Conservation (phyloP, 2,888 invertebrate species). For the Incurvaria masculella region DNA sequence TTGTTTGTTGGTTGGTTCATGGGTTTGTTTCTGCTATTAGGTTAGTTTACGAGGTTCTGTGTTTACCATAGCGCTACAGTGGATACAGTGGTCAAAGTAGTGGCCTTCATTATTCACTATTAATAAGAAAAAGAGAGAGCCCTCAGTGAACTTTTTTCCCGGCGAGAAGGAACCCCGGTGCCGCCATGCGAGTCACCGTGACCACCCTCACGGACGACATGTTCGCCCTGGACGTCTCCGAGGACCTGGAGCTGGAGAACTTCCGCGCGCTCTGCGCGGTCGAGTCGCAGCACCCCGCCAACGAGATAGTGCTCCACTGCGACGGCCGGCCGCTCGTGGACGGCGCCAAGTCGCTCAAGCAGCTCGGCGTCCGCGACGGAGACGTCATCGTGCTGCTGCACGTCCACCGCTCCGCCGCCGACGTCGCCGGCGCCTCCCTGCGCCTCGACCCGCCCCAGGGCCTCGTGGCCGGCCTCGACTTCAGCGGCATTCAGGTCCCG, state of each 20-base stretch:
- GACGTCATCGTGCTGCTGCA: constrained; percentile 85
- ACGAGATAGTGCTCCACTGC: constrained; percentile 79
- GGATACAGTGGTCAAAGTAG: too few relatives aligned
- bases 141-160: too few relatives aligned
- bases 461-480: constrained; percentile 59
- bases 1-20: too few relatives aligned
- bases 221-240: constrained; percentile 88
- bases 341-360: constrained; percentile 77
- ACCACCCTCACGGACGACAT: constrained; percentile 87
- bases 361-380: constrained; percentile 82
- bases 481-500: constrained; percentile 83
- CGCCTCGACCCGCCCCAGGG: constrained; percentile 24
- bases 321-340: constrained; percentile 85
- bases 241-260: constrained; percentile 92
- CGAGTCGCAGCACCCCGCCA: constrained; percentile 78
- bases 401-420: constrained; percentile 51
- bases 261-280: constrained; percentile 93
- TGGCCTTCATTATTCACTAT: too few relatives aligned
- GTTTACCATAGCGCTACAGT: too few relatives aligned
- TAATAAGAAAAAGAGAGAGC: too few relatives aligned
- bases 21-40: too few relatives aligned
- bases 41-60: too few relatives aligned
- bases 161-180: background rate
- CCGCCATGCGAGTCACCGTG: constrained; percentile 89
- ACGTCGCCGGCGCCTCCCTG: constrained; percentile 32